phyloP scores from a whole-genome alignment of 2,113 vertebrate genomes.

The Cervus canadensis region DNA sequence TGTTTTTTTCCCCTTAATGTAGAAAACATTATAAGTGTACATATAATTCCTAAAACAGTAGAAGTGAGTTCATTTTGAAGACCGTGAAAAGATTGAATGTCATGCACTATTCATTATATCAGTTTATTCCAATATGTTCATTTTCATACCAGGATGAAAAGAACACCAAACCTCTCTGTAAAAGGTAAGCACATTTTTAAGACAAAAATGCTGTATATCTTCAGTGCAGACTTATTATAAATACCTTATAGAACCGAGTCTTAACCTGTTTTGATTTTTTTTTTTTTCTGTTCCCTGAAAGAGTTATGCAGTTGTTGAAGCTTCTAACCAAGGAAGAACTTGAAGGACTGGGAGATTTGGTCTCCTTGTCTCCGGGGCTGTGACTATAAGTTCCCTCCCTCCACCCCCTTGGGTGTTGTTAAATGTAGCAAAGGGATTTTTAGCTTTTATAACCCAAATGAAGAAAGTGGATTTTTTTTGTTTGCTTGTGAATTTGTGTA shows the following conservation, averaged over 20 bases:
- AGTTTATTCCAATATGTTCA: not conserved
- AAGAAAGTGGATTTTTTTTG: not conserved
- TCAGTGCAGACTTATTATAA: not conserved
- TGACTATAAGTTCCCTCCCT: not conserved
- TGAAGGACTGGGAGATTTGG: not conserved
- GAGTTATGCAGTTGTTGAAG: not conserved
- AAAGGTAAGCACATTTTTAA: not conserved
- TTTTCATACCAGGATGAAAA: not conserved
- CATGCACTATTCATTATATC: not conserved
- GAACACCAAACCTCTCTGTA: not conserved
- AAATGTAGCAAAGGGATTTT: conserved; percentile 19
- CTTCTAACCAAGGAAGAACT: not conserved
- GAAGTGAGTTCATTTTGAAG: conserved; percentile 9
- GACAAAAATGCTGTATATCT: not conserved
- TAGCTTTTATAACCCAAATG: conserved; percentile 35
- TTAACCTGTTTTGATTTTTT: not conserved
- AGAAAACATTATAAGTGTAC: conserved; percentile 41
- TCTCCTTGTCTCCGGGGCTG: not conserved
- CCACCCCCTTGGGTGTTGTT: not conserved
- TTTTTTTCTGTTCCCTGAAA: not conserved
- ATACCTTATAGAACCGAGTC: not conserved
- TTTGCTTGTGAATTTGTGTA: conserved; percentile 4
- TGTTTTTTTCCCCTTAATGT: conserved; percentile 31
- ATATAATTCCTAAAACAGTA: not conserved
- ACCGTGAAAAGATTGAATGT: not conserved